These are phyloP conservation scores for Ateles fusciceps DNA, from an alignment of 2,797 vertebrate genomes.

Conservation along the genomic window DNA sequence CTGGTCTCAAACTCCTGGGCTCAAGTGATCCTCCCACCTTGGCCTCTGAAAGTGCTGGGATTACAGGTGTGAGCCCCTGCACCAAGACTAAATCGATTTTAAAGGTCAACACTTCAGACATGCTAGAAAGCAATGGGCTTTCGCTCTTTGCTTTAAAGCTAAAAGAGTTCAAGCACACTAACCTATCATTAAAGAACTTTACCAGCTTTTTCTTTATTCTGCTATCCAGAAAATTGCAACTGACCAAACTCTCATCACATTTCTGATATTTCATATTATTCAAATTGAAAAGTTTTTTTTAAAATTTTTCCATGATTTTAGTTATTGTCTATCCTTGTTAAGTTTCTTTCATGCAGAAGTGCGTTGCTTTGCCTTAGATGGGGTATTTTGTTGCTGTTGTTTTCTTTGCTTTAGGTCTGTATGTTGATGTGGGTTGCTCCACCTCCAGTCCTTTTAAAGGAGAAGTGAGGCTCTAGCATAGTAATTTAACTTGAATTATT, in stretches of 20 bases:
- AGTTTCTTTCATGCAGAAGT: not conserved
- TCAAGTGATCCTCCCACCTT: not conserved
- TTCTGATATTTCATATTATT: slow-evolving; percentile 10
- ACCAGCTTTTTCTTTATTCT: not conserved
- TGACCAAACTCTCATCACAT: not conserved
- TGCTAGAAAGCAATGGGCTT: not conserved
- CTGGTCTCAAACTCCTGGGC: not conserved
- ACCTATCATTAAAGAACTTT: not conserved
- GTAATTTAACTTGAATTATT: slow-evolving; percentile 31
- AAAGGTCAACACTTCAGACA: not conserved
- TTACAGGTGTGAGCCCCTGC: not conserved
- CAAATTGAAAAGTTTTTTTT: not conserved
- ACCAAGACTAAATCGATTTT: not conserved
- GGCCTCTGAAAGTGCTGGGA: not conserved
- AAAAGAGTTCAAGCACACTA: not conserved
- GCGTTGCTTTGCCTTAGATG: not conserved
- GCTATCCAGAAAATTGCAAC: not conserved
- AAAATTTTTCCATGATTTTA: not conserved
- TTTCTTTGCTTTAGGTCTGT: not conserved
- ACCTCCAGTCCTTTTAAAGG: not conserved
- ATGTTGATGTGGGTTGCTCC: not conserved
- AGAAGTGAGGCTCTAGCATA: not conserved
- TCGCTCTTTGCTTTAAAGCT: not conserved
- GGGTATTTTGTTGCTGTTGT: not conserved
- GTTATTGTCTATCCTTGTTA: not conserved